Evolutionary conservation across 2,113 vertebrate genomes (phyloP), one percentile per base, ranked within the genome.

Genomic region (Egretta garzetta): DNA sequence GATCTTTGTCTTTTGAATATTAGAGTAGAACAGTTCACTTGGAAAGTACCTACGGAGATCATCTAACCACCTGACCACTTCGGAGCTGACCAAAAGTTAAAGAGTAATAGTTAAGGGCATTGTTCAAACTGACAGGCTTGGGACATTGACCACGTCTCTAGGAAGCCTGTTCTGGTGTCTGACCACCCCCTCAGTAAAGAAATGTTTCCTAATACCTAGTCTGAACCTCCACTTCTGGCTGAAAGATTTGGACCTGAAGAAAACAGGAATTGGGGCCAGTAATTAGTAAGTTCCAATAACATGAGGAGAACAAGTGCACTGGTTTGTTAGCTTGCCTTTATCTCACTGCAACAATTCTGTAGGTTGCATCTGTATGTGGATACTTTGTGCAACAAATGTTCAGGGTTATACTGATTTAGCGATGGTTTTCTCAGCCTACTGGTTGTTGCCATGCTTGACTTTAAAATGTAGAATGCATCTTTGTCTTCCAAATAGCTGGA

Each of bases 401-500:
- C 18, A 11, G 10, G 18, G 22, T 35, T 50, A 23, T 10, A 9
- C 35, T 47, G 3, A 9, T 5, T 26, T 8, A 22, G 32, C 6
- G 13, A n/a, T 32, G 35, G 16, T 45, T 88, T 88, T 59, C 37
- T 71, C 32, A 71, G 45, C 27, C 33, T 43, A 5, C 2, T 0
- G 5, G 10, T 58, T 68, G 24, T 89, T 88, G 27, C 41, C 12
- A 0, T 45, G 2, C 41, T n/a, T 1, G 6, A 1, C n/a, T 2
- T 53, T 67, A 24, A 26, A 86, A 47, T 20, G 17, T 19, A 19
- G 45, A 47, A 6, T 32, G 14, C 28, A 22, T 8, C 8, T n/a
- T 50, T n/a, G 21, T 62, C 55, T 63, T 80, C 62, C 10, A 14
- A 5, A 21, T 77, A 77, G 45, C 4, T 13, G 47, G 26, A 66